phyloP scores from a whole-genome alignment of 2,888 invertebrate species.

The Lepidocyrtoides sp. region DNA sequence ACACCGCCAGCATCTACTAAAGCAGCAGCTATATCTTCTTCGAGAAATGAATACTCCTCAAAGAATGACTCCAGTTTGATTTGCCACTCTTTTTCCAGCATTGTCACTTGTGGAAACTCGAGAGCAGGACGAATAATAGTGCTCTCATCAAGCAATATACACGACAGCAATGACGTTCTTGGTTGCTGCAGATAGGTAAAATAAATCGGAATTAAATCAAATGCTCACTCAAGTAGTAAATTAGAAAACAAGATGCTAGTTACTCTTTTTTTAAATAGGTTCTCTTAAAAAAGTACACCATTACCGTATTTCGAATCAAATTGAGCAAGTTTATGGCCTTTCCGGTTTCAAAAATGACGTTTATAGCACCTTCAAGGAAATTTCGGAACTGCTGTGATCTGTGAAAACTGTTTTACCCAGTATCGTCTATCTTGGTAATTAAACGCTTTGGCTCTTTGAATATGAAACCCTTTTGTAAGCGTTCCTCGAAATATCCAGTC shows the following conservation, averaged over 20 bases:
- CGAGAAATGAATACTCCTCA: conserved; percentile 75
- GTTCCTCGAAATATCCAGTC: conserved; percentile 84
- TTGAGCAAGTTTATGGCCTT: conserved; percentile 82
- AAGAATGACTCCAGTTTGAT: conserved; percentile 75
- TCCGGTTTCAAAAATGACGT: conserved; percentile 83
- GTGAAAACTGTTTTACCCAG: conserved; percentile 84
- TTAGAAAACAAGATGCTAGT: no score
- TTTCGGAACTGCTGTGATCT: conserved; percentile 78
- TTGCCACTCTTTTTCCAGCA: conserved; percentile 69
- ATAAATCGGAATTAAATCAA: neutral
- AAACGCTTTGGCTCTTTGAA: conserved; percentile 64
- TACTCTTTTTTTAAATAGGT: no score
- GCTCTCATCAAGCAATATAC: conserved; percentile 52
- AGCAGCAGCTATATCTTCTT: conserved; percentile 51
- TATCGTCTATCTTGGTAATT: conserved; percentile 81
- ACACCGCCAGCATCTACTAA: conserved; percentile 38
- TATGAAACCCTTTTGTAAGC: conserved; percentile 83
- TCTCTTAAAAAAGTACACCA: neutral
- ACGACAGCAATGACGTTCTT: conserved; percentile 21
- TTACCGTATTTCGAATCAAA: conserved; percentile 71
- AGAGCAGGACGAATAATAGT: conserved; percentile 40
- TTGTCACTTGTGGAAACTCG: conserved; percentile 73
- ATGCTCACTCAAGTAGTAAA: no score
- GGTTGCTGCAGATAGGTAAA: no score
- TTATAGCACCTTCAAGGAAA: conserved; percentile 79